Conservation (phyloP, 2,113 vertebrate species). For the Etheostoma spectabile region DNA sequence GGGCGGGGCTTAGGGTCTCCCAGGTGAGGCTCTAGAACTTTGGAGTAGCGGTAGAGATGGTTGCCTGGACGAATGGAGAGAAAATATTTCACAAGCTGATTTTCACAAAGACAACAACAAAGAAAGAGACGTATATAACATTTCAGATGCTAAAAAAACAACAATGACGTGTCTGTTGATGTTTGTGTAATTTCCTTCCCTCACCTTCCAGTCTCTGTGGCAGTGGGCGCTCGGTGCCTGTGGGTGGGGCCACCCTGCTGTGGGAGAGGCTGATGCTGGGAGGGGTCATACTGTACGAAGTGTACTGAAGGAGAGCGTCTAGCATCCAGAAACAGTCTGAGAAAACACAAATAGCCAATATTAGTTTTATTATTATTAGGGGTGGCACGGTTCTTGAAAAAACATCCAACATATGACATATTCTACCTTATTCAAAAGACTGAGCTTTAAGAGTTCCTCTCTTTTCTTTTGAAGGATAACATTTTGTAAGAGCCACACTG, state of each 20-base stretch:
- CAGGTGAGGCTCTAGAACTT: slow-evolving; percentile 94
- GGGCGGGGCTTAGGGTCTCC: slow-evolving; percentile 95
- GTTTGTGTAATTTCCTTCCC: slow-evolving; percentile 6
- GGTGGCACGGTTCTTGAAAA: too few relatives aligned
- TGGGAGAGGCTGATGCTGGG: slow-evolving; percentile 95
- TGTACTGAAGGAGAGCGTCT: slow-evolving; percentile 96
- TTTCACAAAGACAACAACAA: background rate
- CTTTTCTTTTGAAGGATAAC: too few relatives aligned
- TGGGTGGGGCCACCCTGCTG: slow-evolving; percentile 88
- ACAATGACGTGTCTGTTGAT: background rate
- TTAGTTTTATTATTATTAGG: background rate
- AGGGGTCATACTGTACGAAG: slow-evolving; percentile 92
- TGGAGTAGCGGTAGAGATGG: slow-evolving; percentile 98
- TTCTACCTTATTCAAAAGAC: too few relatives aligned
- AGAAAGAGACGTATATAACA: background rate
- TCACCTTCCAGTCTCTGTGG: slow-evolving; percentile 97
- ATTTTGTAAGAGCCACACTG: too few relatives aligned
- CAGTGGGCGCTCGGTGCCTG: slow-evolving; percentile 81
- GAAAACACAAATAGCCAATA: background rate
- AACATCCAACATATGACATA: too few relatives aligned
- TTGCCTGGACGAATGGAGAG: slow-evolving; percentile 85
- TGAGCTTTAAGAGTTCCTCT: too few relatives aligned
- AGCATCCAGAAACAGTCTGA: slow-evolving; percentile 98
- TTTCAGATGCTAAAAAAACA: background rate
- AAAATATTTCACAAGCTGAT: background rate